Evolutionary conservation across 2,888 invertebrate genomes (phyloP).

Genomic region (Polia nebulosa): DNA sequence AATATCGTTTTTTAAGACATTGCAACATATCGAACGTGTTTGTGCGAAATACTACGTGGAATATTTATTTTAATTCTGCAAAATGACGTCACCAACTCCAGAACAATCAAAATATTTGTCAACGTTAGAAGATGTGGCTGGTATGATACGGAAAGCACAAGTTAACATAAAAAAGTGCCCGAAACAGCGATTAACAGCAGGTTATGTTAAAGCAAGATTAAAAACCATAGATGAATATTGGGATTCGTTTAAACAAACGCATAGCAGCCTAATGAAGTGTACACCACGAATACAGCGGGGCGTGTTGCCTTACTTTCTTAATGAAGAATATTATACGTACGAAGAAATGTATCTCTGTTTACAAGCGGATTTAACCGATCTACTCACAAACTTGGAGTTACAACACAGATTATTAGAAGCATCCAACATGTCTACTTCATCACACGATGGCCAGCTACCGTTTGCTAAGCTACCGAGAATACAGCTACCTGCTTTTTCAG

Average conservation of each 20-base stretch:
- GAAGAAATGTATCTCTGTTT: constrained; percentile 53
- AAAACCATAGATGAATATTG: constrained; percentile 59
- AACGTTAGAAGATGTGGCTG: constrained; percentile 49
- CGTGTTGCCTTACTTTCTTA: constrained; percentile 53
- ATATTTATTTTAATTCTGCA: too few species aligned
- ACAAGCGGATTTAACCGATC: constrained; percentile 30
- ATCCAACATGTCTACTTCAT: not conserved
- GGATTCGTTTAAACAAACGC: constrained; percentile 43
- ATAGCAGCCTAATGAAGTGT: too few species aligned
- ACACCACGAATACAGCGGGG: too few species aligned
- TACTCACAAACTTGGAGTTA: constrained; percentile 1
- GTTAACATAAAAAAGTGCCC: constrained; percentile 49
- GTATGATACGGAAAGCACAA: constrained; percentile 38
- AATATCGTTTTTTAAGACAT: too few species aligned
- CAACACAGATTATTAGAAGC: not conserved
- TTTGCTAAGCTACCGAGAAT: too few species aligned
- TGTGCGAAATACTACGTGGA: too few species aligned
- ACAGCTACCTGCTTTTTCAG: too few species aligned
- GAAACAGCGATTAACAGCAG: constrained; percentile 52
- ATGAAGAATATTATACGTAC: constrained; percentile 50
- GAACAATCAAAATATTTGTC: constrained; percentile 13
- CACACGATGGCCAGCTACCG: too few species aligned
- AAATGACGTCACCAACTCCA: not conserved
- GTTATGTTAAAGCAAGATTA: constrained; percentile 57
- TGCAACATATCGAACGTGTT: too few species aligned